phyloP scores from a whole-genome alignment of 2,888 invertebrate genomes.

The Epinotia ramella region DNA sequence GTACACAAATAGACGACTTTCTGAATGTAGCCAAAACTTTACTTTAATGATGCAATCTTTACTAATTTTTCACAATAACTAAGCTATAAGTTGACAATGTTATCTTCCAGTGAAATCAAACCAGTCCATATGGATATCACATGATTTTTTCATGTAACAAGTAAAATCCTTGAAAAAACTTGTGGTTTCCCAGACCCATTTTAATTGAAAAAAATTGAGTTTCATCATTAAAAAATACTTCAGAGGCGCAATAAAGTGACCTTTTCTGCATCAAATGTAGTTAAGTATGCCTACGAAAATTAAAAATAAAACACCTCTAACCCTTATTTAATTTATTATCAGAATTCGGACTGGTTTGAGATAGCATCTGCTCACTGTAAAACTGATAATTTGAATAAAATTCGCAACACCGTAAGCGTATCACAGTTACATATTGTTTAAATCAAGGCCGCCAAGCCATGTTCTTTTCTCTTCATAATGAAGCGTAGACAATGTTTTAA shows the following conservation, averaged over 20 bases:
- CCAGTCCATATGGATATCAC: constrained; percentile 14
- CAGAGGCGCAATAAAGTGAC: too few relatives aligned
- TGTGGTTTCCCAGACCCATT: too few relatives aligned
- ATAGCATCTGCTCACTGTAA: background rate
- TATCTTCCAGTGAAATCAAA: constrained; percentile 8
- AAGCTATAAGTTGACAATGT: background rate
- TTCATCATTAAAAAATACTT: too few relatives aligned
- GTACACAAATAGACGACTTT: background rate
- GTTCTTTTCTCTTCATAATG: background rate
- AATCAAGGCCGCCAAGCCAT: background rate
- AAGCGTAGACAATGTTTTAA: background rate
- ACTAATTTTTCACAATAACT: constrained; percentile 9
- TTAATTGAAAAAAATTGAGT: too few relatives aligned
- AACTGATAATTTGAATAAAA: background rate
- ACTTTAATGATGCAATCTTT: background rate
- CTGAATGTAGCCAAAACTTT: background rate
- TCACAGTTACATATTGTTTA: background rate
- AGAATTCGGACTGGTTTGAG: constrained; percentile 20
- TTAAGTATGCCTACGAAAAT: too few relatives aligned
- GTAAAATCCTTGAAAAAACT: too few relatives aligned
- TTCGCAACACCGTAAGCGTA: constrained; percentile 8
- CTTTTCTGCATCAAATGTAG: too few relatives aligned
- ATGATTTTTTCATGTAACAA: background rate
- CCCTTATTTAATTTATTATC: background rate
- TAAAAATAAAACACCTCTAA: background rate